Conservation (phyloP, 2,797 vertebrate species). For the Coilia nasus region DNA sequence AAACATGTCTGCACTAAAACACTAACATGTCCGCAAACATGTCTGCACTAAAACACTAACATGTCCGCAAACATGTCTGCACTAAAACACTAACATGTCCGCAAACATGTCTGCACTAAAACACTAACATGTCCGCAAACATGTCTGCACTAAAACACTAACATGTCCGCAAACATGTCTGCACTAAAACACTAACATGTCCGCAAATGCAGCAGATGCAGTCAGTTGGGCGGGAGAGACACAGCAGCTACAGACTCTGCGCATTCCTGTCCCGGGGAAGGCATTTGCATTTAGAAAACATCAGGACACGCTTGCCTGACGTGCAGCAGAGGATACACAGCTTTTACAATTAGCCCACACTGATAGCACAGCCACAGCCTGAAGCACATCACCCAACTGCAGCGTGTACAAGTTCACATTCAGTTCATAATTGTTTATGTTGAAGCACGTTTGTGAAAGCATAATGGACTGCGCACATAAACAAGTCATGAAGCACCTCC, state of each 20-base stretch:
- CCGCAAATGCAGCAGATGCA: not conserved
- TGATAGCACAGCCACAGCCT: not conserved
- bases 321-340: not conserved
- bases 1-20: not conserved
- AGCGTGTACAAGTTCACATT: not conserved
- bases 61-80: too few species aligned
- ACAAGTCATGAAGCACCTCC: not conserved
- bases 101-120: too few species aligned
- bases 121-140: too few species aligned
- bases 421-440: constrained; percentile 15
- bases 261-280: not conserved
- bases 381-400: not conserved
- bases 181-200: too few species aligned
- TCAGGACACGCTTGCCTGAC: not conserved
- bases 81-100: too few species aligned
- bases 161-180: too few species aligned
- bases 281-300: not conserved
- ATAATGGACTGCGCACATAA: not conserved
- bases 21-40: not conserved
- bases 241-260: not conserved
- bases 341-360: not conserved
- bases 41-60: too few species aligned
- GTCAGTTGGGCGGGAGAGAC: not conserved
- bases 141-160: too few species aligned
- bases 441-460: not conserved